Base-by-base conservation (phyloP, 2,888 invertebrate species). In the Clivina fossor region DNA sequence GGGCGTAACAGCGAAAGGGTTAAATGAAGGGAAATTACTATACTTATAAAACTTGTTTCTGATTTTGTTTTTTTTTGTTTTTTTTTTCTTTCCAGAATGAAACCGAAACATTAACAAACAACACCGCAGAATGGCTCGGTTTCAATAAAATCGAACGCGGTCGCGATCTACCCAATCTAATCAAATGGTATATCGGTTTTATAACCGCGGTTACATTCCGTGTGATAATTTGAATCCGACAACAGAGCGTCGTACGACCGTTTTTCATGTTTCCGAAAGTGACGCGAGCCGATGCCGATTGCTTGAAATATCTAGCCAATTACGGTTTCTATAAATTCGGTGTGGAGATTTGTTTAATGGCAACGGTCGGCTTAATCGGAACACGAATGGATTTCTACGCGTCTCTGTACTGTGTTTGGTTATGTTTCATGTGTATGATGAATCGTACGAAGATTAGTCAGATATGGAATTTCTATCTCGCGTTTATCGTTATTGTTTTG, bases 271-370 rank as follows among this genome's bases (percentile, higher is more conserved):
- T 97, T 71, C 87, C 90, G 0, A 81, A 85, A 38, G 81, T 94
- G 15, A 84, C 82, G 2, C 82, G 94, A 43, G 76, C 78, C 15
- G 86, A 93, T 66, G 94, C 96, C 0, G 97, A 99, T 69, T 91
- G 91, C 69, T 65, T 87, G 28, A 93, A 95, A 73, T 99, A 92
- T 75, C 76, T 98, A 48, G 77, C 90, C 51, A 99, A 99, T 74
- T 98, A 90, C 72, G 90, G 90, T 19, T 99, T 94, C 75, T 98
- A 94, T 74, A 97, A 96, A 72, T 97, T 98, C 76, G 99, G 99
- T 4, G 80, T 94, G 9, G 96, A 97, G 81, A 81, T 93, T 50
- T 89, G 90, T 50, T 77, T 96, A 62, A 88, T 96, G 64, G 86
- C 87, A 40, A 81, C 92, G 19, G 93, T 94, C 41, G 83, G 87